phyloP scores from a whole-genome alignment of 2,113 vertebrate species.

The Cygnus atratus region DNA sequence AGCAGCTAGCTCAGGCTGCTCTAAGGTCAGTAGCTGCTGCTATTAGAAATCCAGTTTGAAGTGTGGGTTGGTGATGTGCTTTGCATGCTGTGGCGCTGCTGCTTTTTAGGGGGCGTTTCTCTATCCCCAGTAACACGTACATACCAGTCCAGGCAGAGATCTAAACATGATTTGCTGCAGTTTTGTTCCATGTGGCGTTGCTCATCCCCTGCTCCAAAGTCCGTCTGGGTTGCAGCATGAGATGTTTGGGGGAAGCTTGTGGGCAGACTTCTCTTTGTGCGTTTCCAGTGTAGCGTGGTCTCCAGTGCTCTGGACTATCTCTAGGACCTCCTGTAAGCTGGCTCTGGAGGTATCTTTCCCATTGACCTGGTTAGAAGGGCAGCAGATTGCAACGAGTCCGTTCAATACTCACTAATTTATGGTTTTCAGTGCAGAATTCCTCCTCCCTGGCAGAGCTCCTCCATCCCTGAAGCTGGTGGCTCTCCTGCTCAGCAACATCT shows the following conservation, averaged over 20 bases:
- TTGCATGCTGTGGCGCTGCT: too few relatives aligned
- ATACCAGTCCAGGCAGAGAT: background rate
- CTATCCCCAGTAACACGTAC: background rate
- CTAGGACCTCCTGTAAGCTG: background rate
- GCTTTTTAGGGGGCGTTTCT: background rate
- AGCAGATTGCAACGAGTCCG: background rate
- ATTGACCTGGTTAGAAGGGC: background rate
- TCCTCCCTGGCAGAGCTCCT: too few relatives aligned
- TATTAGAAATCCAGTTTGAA: too few relatives aligned
- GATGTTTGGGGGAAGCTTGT: background rate
- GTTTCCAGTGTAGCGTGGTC: background rate
- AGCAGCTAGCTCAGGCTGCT: background rate
- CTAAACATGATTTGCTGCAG: background rate
- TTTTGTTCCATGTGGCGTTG: background rate
- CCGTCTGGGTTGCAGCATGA: background rate
- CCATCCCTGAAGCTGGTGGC: accelerated
- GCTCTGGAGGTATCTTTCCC: background rate
- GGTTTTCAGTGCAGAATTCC: background rate
- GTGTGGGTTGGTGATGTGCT: background rate
- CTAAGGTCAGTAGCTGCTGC: too few relatives aligned
- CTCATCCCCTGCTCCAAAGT: background rate
- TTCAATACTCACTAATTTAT: background rate
- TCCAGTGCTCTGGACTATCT: background rate
- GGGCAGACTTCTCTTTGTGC: background rate
- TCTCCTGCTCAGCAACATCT: background rate